Base-by-base conservation (phyloP, 1,140 invertebrate genomes). In the Cardiocondyla obscurior region DNA sequence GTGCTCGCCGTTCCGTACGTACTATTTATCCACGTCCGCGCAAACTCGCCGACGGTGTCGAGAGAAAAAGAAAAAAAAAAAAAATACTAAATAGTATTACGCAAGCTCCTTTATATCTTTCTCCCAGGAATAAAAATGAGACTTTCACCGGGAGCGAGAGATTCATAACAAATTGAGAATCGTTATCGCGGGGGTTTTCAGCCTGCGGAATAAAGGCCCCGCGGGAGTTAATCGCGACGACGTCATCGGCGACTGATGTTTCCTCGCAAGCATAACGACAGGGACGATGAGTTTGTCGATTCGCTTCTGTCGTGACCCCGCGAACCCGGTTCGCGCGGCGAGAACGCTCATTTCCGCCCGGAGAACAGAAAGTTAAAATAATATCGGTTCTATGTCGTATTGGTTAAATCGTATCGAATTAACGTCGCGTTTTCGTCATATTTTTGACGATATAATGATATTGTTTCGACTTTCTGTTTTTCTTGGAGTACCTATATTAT, bases 251-350 rank as follows among this genome's bases (percentile, higher is more conserved):
- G 30, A 22, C 8, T 64, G 72, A 76, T 49, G 39, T 46, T 36
- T 51, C 69, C 74, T 10, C 33, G 73, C 42, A 30, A 65, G 46
- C 46, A 22, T 77, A 53, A 69, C 22, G 74, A 67, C 10, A 46
- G 33, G 42, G 19, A 49, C 33, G 57, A 76, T n/a, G 57, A 22
- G 19, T 30, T 65, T 16, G 39, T 62, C 46, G 67, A 60, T 19
- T 79, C 44, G 74, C 22, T 67, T 65, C 74, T 53, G 46, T 30
- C 42, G 57, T 64, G 58, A 76, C 73, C 58, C 16, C 42, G 58
- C 42, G 73, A 65, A 76, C 58, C 30, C 19, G 69, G 33, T 22
- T 33, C 28, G 19, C 4, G 14, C 51, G 12, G 3, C 6, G n/a
- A 44, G 39, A n/a, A 4, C n/a, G 39, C n/a, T 14, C 12, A 2